Evolutionary conservation across 2,888 invertebrate genomes (phyloP).

Genomic region (Xestia c-nigrum): DNA sequence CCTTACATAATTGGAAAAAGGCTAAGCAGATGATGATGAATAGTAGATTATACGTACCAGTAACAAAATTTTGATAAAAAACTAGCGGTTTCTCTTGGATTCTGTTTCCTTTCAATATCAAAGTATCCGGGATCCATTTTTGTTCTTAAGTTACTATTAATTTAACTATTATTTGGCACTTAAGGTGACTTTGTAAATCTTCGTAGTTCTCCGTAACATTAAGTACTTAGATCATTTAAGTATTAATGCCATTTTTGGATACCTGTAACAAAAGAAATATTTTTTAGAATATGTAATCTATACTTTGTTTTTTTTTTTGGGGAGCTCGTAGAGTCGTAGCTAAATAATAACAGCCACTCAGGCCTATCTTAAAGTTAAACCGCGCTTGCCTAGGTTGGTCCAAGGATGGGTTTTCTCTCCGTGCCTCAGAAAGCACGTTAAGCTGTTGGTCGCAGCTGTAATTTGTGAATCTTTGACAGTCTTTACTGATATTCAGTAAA

Average conservation of each 20-base stretch:
- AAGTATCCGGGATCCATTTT: slow-evolving; percentile 89
- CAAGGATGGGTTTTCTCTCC: too few species aligned
- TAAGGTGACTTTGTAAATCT: slow-evolving; percentile 43
- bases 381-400: too few species aligned
- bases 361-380: too few species aligned
- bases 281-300: neutral
- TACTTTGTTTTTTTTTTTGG: too few species aligned
- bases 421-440: too few species aligned
- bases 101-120: slow-evolving; percentile 88
- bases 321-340: too few species aligned
- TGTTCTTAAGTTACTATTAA: slow-evolving; percentile 53
- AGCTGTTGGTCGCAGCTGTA: too few species aligned
- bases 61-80: slow-evolving; percentile 91
- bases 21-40: too few species aligned
- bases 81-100: slow-evolving; percentile 92
- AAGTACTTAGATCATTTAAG: slow-evolving; percentile 59
- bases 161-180: slow-evolving; percentile 56
- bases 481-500: too few species aligned
- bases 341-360: too few species aligned
- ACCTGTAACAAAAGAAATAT: slow-evolving; percentile 58
- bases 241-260: slow-evolving; percentile 47
- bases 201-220: slow-evolving; percentile 23
- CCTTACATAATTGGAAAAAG: too few species aligned
- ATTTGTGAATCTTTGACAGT: too few species aligned
- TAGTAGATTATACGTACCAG: slow-evolving; percentile 85